These are phyloP conservation scores for Zygogramma bicolorata DNA, from an alignment of 2,888 invertebrate genomes.

Conservation along the genomic window DNA sequence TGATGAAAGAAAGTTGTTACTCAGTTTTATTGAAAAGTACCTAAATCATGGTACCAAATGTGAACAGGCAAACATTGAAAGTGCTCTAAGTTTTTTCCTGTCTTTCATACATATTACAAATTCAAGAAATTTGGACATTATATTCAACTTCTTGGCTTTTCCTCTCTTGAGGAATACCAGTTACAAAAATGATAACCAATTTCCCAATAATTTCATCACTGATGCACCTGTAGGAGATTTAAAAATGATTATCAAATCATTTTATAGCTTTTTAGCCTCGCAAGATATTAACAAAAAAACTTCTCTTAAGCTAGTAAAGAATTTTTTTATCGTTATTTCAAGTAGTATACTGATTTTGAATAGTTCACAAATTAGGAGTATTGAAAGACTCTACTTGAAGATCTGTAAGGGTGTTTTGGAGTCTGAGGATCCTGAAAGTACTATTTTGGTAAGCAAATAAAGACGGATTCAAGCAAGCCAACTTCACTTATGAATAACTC, in stretches of 20 bases:
- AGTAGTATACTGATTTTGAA: constrained; percentile 50
- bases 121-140: constrained; percentile 53
- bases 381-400: constrained; percentile 52
- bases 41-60: constrained; percentile 42
- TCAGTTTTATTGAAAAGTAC: constrained; percentile 43
- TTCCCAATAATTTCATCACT: constrained; percentile 50
- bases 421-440: constrained; percentile 33
- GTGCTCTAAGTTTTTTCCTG: constrained; percentile 46
- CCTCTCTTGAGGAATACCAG: constrained; percentile 44
- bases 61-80: constrained; percentile 23
- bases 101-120: constrained; percentile 47
- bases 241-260: constrained; percentile 46
- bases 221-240: constrained; percentile 40
- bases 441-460: constrained; percentile 45
- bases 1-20: constrained; percentile 41
- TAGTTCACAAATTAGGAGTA: constrained; percentile 45
- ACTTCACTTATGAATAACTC: too few species aligned
- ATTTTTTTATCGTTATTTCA: constrained; percentile 51
- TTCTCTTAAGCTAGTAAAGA: constrained; percentile 43
- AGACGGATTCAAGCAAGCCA: too few species aligned
- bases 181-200: constrained; percentile 45
- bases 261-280: constrained; percentile 45
- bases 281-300: constrained; percentile 42
- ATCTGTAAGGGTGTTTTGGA: constrained; percentile 45
- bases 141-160: constrained; percentile 54